phyloP scores from a whole-genome alignment of 2,888 invertebrate species.

The Zhuqinia jingwanae region DNA sequence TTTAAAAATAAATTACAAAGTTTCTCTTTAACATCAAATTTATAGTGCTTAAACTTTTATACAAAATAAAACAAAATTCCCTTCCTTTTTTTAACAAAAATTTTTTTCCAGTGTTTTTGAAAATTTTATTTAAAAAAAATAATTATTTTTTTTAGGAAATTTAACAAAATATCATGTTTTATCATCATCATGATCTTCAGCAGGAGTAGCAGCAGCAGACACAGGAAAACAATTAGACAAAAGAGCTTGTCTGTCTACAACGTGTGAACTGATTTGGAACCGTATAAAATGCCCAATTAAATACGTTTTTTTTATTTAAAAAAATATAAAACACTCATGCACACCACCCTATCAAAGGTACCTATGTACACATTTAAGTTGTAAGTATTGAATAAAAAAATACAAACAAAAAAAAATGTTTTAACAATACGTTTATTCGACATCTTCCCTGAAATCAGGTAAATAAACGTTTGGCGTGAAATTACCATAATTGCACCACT shows the following conservation, averaged over 20 bases:
- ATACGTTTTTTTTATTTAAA: too few species aligned
- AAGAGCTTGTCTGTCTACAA: constrained; percentile 59
- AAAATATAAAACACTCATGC: too few species aligned
- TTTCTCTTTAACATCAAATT: too few species aligned
- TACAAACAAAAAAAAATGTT: not conserved
- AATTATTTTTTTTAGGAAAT: too few species aligned
- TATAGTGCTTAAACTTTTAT: too few species aligned
- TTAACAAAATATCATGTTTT: not conserved
- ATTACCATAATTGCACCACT: constrained; percentile 59
- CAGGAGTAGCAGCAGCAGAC: not conserved
- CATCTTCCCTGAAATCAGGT: constrained; percentile 44
- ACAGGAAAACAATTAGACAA: constrained; percentile 65
- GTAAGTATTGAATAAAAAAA: not conserved
- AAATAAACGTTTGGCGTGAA: constrained; percentile 60
- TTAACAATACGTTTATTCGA: constrained; percentile 4
- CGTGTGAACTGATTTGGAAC: constrained; percentile 64
- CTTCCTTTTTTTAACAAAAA: too few species aligned
- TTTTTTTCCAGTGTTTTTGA: too few species aligned
- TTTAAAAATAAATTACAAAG: too few species aligned
- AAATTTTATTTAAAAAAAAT: too few species aligned
- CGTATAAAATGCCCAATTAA: constrained; percentile 49
- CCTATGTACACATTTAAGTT: too few species aligned
- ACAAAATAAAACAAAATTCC: too few species aligned
- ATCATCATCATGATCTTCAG: not conserved
- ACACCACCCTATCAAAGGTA: too few species aligned